Evolutionary conservation across 2,113 vertebrate genomes (phyloP).

Genomic region (Acanthisitta chloris): DNA sequence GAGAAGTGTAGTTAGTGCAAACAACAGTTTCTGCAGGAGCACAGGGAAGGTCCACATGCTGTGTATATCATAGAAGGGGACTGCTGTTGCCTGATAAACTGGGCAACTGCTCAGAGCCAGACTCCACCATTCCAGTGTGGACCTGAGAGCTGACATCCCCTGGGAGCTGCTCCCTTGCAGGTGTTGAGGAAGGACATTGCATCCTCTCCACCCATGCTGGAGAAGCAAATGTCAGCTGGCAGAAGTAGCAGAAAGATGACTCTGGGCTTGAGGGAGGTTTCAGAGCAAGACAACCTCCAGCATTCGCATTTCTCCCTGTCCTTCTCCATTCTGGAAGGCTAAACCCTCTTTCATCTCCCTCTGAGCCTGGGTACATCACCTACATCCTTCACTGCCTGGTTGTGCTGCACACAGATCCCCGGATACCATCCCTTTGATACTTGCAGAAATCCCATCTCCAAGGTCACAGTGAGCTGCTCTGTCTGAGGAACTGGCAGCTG

Average conservation of each 20-base stretch:
- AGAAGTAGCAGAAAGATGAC: background rate
- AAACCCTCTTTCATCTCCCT: accelerated
- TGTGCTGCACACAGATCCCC: background rate
- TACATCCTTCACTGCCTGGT: background rate
- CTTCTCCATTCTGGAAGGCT: background rate
- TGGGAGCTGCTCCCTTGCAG: background rate
- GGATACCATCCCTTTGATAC: accelerated
- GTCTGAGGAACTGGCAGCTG: background rate
- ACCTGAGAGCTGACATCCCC: background rate
- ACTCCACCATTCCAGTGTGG: background rate
- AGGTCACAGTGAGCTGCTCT: background rate
- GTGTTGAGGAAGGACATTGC: background rate
- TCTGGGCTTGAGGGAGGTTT: background rate
- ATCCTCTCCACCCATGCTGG: background rate
- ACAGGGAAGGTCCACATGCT: background rate
- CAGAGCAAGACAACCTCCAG: background rate
- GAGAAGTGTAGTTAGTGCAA: background rate
- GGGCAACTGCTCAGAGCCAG: background rate
- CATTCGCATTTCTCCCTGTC: background rate
- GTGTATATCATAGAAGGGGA: background rate
- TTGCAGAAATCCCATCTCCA: background rate
- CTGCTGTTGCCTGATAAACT: background rate
- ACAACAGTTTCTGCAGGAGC: background rate
- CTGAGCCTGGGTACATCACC: accelerated
- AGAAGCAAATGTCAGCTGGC: background rate